Conservation (phyloP, 2,113 vertebrate genomes). For the Nannobrachium achirus region DNA sequence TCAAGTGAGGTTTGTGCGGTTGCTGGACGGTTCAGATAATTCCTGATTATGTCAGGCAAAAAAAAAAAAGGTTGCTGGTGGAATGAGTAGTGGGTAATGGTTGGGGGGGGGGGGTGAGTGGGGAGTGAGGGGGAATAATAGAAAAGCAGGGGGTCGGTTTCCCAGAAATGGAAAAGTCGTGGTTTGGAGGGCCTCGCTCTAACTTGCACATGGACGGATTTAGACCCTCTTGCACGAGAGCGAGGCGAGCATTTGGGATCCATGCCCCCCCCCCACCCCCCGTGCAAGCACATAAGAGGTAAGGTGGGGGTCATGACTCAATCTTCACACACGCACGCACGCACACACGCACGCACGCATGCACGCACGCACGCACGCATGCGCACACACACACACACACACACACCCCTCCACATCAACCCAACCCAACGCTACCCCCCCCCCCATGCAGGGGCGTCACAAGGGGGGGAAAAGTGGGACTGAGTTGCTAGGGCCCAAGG, state of each 20-base stretch:
- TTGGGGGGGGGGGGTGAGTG: constrained; percentile 52
- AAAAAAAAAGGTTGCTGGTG: constrained; percentile 38
- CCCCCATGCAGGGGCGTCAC: too few relatives aligned
- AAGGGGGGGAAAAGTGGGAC: too few relatives aligned
- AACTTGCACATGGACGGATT: constrained; percentile 59
- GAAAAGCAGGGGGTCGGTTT: constrained; percentile 76
- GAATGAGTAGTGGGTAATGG: constrained; percentile 44
- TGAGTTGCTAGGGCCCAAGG: too few relatives aligned
- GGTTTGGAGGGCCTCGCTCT: constrained; percentile 71
- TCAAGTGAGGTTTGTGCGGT: constrained; percentile 74
- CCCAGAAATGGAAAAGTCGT: constrained; percentile 79
- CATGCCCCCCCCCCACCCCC: background rate
- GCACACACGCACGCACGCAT: background rate
- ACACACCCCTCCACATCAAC: too few relatives aligned
- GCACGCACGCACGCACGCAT: constrained; percentile 2
- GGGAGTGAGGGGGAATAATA: constrained; percentile 67
- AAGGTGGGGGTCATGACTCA: constrained; percentile 52
- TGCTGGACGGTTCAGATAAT: constrained; percentile 72
- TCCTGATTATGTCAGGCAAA: constrained; percentile 70
- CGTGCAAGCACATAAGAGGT: constrained; percentile 54
- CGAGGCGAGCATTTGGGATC: constrained; percentile 32
- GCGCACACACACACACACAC: too few relatives aligned
- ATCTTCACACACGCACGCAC: constrained; percentile 30
- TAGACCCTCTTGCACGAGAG: constrained; percentile 63
- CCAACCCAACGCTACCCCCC: too few relatives aligned